phyloP scores from a whole-genome alignment of 2,888 invertebrate genomes.

The Marronus borbonicus region DNA sequence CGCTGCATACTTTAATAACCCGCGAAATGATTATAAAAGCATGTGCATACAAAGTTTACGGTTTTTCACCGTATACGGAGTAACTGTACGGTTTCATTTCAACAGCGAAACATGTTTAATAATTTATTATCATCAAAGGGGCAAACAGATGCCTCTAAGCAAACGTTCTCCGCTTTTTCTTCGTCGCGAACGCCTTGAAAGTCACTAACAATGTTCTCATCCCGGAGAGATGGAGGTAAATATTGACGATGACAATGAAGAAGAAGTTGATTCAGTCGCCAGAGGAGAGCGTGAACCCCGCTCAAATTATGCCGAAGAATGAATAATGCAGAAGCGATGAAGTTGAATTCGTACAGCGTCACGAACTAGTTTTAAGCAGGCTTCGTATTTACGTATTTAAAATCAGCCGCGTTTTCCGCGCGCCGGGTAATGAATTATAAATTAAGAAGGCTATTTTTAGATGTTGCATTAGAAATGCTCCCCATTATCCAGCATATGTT shows the following conservation, averaged over 20 bases:
- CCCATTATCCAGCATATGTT: conserved; percentile 8
- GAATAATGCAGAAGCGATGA: background rate
- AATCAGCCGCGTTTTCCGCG: background rate
- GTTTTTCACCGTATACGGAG: conserved; percentile 14
- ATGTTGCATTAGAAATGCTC: conserved; percentile 8
- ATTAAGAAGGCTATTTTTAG: conserved; percentile 31
- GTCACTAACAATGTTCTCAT: conserved; percentile 12
- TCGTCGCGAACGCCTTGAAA: background rate
- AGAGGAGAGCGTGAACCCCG: background rate
- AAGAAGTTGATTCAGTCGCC: conserved; percentile 13
- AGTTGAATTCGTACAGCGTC: background rate
- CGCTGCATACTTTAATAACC: background rate
- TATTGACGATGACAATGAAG: background rate
- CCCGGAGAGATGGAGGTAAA: background rate
- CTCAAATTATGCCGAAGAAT: conserved; percentile 9
- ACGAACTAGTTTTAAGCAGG: conserved; percentile 23
- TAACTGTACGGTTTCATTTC: conserved; percentile 26
- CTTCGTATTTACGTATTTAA: conserved; percentile 6
- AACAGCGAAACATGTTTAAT: conserved; percentile 9
- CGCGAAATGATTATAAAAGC: background rate
- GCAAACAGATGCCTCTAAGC: background rate
- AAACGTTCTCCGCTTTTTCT: background rate
- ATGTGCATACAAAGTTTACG: conserved; percentile 17
- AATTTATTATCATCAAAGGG: conserved; percentile 3
- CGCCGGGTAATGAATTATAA: conserved; percentile 22